Evolutionary conservation across 2,113 vertebrate genomes (phyloP).

Genomic region (Tinamus guttatus): DNA sequence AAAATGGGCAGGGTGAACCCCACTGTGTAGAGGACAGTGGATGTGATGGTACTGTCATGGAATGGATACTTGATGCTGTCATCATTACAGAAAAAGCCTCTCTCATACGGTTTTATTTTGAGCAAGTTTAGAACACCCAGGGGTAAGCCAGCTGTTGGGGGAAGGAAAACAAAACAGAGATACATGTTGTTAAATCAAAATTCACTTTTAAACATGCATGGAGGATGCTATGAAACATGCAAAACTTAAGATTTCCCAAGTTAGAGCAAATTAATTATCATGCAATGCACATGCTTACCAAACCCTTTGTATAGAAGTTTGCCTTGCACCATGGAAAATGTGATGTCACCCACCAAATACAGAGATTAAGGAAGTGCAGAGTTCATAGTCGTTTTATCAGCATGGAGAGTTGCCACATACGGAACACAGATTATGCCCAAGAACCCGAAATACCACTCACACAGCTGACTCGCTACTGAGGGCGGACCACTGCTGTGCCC

Average conservation of each 20-base stretch:
- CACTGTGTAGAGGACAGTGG: slow-evolving; percentile 91
- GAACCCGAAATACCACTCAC: neutral
- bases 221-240: slow-evolving; percentile 51
- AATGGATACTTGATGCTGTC: slow-evolving; percentile 97
- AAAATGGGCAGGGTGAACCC: slow-evolving; percentile 94
- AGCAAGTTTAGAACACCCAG: slow-evolving; percentile 96
- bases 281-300: slow-evolving; percentile 15
- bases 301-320: neutral
- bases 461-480: neutral
- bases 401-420: neutral
- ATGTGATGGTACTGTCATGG: slow-evolving; percentile 92
- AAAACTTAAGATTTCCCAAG: slow-evolving; percentile 18
- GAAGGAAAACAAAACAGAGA: slow-evolving; percentile 81
- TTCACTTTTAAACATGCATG: slow-evolving; percentile 51
- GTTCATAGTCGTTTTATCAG: neutral
- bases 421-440: neutral
- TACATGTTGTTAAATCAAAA: slow-evolving; percentile 79
- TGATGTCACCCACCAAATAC: neutral
- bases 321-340: neutral
- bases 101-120: slow-evolving; percentile 95
- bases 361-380: neutral
- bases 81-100: slow-evolving; percentile 99
- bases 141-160: slow-evolving; percentile 93
- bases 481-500: neutral
- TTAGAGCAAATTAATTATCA: neutral